These are phyloP conservation scores for Scomber scombrus DNA, from an alignment of 2,113 vertebrate genomes.

Conservation along the genomic window DNA sequence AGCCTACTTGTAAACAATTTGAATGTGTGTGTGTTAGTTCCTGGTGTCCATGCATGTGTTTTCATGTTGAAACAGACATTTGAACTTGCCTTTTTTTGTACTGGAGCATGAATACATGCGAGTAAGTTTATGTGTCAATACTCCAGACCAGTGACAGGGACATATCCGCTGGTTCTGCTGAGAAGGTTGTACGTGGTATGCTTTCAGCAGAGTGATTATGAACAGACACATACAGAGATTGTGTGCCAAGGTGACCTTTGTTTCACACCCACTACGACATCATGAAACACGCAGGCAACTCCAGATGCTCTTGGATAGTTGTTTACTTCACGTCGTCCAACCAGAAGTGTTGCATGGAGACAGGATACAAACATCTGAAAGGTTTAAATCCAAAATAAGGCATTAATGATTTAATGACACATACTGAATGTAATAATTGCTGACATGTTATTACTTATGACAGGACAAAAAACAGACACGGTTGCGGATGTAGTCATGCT, in stretches of 20 bases:
- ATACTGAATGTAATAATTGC: not conserved
- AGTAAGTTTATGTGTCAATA: not conserved
- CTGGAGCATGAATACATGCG: not conserved
- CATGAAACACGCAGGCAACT: slow-evolving; percentile 50
- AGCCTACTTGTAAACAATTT: not conserved
- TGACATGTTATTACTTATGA: not conserved
- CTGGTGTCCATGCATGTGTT: slow-evolving; percentile 2
- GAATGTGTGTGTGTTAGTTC: not conserved
- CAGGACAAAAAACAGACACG: slow-evolving; percentile 1
- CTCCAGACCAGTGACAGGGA: slow-evolving; percentile 33
- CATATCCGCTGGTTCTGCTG: slow-evolving; percentile 14
- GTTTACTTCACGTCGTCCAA: slow-evolving; percentile 40
- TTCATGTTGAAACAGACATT: slow-evolving; percentile 14
- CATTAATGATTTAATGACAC: slow-evolving; percentile 20
- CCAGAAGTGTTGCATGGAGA: slow-evolving; percentile 33
- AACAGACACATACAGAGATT: slow-evolving; percentile 38
- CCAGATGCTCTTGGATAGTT: slow-evolving; percentile 59
- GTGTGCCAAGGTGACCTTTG: slow-evolving; percentile 49
- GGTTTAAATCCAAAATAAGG: slow-evolving; percentile 22
- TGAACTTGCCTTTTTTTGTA: not conserved
- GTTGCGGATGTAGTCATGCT: not conserved
- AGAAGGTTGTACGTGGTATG: slow-evolving; percentile 7
- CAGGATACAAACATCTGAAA: slow-evolving; percentile 40
- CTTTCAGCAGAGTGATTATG: slow-evolving; percentile 36
- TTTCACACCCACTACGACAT: slow-evolving; percentile 60